Base-by-base conservation (phyloP, 1,140 invertebrate species). In the Orius insidiosus region DNA sequence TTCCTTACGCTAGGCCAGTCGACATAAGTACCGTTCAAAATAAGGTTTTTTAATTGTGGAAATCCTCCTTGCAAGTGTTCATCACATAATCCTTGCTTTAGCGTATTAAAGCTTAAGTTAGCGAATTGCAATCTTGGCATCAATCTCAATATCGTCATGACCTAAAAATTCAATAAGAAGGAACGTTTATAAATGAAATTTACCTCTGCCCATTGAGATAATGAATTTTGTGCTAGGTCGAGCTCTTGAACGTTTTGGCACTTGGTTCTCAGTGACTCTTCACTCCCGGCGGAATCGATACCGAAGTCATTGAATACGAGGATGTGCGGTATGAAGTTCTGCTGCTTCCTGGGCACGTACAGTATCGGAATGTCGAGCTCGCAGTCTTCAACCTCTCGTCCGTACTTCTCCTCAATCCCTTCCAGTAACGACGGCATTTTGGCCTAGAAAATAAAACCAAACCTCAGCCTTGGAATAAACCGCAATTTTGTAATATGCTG, bases 61-160 rank as follows among this genome's bases (percentile, higher is more conserved):
- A 55, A 57, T 16, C 48, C 44, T 5, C 39, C 45, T 9, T 46
- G 43, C 2, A 45, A 32, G 7, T 54, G 48, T 11, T 52, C 52
- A 8, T 42, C 47, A 14, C 34, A 45, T 13, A 62, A 50, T 16
- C 55, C 53, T 19, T 75, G 73, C 8, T 72, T 71, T 8, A 93
- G 64, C 42, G 74, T 70, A 60, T 94, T 94, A 63, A 88, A 87
- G 59, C 85, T 90, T 48, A 94, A 64, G 61, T 94, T 94, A 5
- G 90, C 72, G 63, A 92, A 92, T 56, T 83, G 78, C 34, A 93
- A 73, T 52, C 77, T 74, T 3, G 86, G 86, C 71, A 89, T 87
- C 56, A 84, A 75, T 56, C 80, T 71, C 40, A 92, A 59, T 51
- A 92, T 87, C 41, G 75, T 78, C 56, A 89, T 80, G 5, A 93